These are phyloP conservation scores for Sipha maydis DNA, from an alignment of 2,888 invertebrate species.

Conservation along the genomic window DNA sequence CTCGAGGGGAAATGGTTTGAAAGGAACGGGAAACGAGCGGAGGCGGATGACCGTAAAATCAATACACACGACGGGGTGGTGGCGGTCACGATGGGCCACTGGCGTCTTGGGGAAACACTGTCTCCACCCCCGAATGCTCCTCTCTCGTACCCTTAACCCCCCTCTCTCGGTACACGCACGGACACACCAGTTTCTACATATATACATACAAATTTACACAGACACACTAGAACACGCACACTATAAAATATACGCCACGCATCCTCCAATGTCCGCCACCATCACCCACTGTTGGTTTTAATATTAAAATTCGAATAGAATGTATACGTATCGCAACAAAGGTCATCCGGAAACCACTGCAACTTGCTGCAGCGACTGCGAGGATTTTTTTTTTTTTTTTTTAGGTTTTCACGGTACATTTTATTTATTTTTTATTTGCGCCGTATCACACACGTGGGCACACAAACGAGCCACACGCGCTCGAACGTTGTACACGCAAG, in stretches of 20 bases:
- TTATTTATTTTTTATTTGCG: too few species aligned
- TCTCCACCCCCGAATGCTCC: neutral
- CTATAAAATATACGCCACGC: neutral
- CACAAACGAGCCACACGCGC: neutral
- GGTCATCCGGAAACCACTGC: neutral
- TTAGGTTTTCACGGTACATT: too few species aligned
- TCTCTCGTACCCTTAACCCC: neutral
- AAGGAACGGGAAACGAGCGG: neutral
- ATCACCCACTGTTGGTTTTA: conserved; percentile 10
- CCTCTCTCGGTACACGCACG: neutral
- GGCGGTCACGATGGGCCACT: conserved; percentile 23
- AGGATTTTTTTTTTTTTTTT: too few species aligned
- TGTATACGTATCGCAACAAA: neutral
- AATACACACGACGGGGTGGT: conserved; percentile 44
- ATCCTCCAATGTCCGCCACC: neutral
- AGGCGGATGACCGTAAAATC: conserved; percentile 58
- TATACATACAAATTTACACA: too few species aligned
- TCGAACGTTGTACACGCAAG: neutral
- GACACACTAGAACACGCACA: neutral
- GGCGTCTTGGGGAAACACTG: conserved; percentile 44
- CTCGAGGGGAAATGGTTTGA: neutral
- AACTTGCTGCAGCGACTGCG: too few species aligned
- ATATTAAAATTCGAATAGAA: conserved; percentile 34
- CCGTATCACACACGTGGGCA: too few species aligned
- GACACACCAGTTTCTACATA: neutral